These are phyloP conservation scores for Galerucella calmariensis DNA, from an alignment of 2,888 invertebrate genomes.

Conservation along the genomic window DNA sequence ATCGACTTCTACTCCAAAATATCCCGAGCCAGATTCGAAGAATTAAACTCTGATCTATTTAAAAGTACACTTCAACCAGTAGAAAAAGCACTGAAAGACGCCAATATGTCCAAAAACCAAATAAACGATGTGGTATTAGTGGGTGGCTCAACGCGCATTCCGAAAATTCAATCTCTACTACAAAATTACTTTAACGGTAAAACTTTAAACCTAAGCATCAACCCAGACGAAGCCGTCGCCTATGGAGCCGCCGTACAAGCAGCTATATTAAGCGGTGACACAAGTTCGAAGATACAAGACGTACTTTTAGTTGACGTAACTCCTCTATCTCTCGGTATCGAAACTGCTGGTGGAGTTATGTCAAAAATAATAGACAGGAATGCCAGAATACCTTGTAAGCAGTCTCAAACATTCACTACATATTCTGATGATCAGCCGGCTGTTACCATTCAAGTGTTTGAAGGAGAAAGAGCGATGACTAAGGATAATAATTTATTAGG, in stretches of 20 bases:
- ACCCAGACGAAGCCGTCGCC: constrained; percentile 63
- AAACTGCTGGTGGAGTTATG: constrained; percentile 87
- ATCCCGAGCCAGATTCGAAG: constrained; percentile 35
- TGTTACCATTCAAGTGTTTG: constrained; percentile 70
- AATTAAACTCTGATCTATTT: constrained; percentile 77
- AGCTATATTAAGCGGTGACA: constrained; percentile 62
- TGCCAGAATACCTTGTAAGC: constrained; percentile 74
- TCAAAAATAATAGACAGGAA: constrained; percentile 78
- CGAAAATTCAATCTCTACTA: constrained; percentile 82
- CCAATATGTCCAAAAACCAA: constrained; percentile 79
- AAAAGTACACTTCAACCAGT: constrained; percentile 74
- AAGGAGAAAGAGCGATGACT: constrained; percentile 85
- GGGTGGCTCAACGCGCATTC: constrained; percentile 84
- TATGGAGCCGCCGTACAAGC: constrained; percentile 73
- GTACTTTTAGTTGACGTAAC: constrained; percentile 68
- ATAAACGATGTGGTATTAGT: constrained; percentile 86
- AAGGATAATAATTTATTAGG: constrained; percentile 80
- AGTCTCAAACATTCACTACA: constrained; percentile 72
- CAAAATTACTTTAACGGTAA: constrained; percentile 78
- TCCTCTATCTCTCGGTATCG: constrained; percentile 78
- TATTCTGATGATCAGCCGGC: constrained; percentile 76
- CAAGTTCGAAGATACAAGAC: constrained; percentile 78
- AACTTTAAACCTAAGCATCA: constrained; percentile 60
- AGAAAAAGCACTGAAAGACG: constrained; percentile 65
- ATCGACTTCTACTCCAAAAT: constrained; percentile 72